Evolutionary conservation across 2,113 vertebrate genomes (phyloP), one percentile per base, ranked within the genome.

Genomic region (Chinchilla lanigera): DNA sequence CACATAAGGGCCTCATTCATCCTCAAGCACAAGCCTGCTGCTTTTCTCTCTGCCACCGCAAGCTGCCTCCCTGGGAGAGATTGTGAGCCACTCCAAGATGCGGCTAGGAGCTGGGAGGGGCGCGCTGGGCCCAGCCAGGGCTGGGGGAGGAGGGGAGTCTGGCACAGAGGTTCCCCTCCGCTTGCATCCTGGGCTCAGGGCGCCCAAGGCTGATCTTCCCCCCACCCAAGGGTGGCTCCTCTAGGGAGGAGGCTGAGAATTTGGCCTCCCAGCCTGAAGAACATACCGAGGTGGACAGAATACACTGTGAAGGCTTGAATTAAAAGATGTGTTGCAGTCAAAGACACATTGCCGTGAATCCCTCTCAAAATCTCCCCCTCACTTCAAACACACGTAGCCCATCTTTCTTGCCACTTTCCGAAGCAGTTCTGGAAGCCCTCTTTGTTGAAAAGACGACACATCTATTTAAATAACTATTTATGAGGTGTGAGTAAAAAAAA

Each of bases 1-100:
- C 52, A 90, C 67, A 50, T 71, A 95, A 98, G 92, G 50, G 63
- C 56, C 88, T 17, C 58, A 8, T 93, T 97, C 33, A 92, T 97
- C 88, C 77, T 65, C 3, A 30, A 50, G 67, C 71, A 90, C 58
- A 9, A 30, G 56, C 81, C 88, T 41, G 56, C 6, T 83, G 82
- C 65, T 92, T 89, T 61, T 96, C 41, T 65, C 97, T 71, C 93
- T 50, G 78, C 35, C 26, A 65, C 61, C 35, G 41, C 35, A 78
- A 83, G 80, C 67, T 75, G 80, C 22, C 63, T 93, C 33, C 19
- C 2, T 50, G 63, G 35, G n/a, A 44, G 44, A 41, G 54, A 61
- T 90, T 44, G 52, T 84, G 85, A 41, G 85, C 63, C 54, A 38
- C 86, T 60, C 47, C 35, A 78, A 80, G 20, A 94, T 30, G 44